Conservation (phyloP, 1,140 invertebrate species). For the Pseudomyrmex concolor region DNA sequence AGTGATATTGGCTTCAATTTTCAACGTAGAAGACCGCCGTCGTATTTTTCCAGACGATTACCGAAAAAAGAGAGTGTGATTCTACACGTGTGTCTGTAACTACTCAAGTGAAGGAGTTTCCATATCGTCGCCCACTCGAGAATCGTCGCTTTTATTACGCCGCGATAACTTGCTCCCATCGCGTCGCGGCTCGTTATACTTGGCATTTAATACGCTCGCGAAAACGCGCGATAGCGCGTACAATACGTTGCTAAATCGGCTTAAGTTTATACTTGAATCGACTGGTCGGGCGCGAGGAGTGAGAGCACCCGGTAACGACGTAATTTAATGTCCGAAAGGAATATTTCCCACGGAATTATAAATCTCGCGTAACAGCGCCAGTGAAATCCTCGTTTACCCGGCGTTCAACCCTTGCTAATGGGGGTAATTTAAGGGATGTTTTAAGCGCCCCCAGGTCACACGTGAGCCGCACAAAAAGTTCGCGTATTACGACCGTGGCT, state of each 20-base stretch:
- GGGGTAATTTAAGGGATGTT: conserved; percentile 85
- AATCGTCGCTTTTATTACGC: conserved; percentile 33
- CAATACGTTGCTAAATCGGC: conserved; percentile 56
- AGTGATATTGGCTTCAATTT: not conserved
- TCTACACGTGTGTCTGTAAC: conserved; percentile 15
- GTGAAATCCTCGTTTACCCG: conserved; percentile 82
- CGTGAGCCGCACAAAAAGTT: conserved; percentile 82
- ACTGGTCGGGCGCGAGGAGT: conserved; percentile 37
- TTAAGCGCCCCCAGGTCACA: conserved; percentile 80
- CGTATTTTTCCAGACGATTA: conserved; percentile 42
- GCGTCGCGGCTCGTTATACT: conserved; percentile 7
- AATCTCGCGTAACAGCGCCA: conserved; percentile 82
- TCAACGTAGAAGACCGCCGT: not conserved
- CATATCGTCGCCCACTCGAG: conserved; percentile 36
- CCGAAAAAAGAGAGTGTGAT: not conserved
- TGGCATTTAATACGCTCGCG: conserved; percentile 39
- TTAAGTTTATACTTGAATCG: conserved; percentile 61
- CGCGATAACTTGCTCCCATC: conserved; percentile 13
- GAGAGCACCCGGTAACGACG: conserved; percentile 65
- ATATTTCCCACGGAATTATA: conserved; percentile 83
- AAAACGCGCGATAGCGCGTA: conserved; percentile 42
- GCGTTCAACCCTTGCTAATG: conserved; percentile 82
- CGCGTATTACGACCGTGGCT: conserved; percentile 76
- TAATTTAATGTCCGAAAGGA: conserved; percentile 81
- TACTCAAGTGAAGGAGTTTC: conserved; percentile 28